Conservation (phyloP, 1,140 invertebrate species). For the Euborellia annulipes region DNA sequence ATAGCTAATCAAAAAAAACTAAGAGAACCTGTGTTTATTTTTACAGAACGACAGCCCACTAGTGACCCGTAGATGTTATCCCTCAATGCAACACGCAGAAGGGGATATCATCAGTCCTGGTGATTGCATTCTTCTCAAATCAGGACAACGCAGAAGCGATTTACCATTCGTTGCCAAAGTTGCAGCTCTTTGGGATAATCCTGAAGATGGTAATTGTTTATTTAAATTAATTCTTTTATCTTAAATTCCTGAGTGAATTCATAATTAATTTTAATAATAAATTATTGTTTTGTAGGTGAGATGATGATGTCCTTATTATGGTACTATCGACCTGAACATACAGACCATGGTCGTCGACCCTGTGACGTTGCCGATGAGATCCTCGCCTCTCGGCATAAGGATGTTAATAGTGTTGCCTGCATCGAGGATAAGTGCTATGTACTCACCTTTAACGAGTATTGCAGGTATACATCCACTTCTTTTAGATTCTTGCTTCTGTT, state of each 20-base stretch:
- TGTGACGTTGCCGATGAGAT: conserved; percentile 77
- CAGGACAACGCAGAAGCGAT: conserved; percentile 65
- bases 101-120: conserved; percentile 70
- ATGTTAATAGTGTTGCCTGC: conserved; percentile 89
- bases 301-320: conserved; percentile 94
- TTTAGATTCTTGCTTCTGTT: no score
- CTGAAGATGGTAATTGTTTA: conserved; percentile 58
- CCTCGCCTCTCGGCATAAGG: conserved; percentile 85
- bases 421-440: conserved; percentile 98
- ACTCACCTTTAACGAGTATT: conserved; percentile 91
- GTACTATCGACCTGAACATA: conserved; percentile 97
- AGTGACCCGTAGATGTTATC: conserved; percentile 63
- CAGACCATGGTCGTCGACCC: conserved; percentile 63
- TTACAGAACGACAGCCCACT: conserved; percentile 64
- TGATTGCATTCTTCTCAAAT: conserved; percentile 80
- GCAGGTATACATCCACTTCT: no score
- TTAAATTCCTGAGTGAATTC: no score
- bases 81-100: conserved; percentile 68
- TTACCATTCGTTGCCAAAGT: conserved; percentile 90
- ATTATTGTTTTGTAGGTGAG: conserved; percentile 47
- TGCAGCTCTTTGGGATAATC: conserved; percentile 84
- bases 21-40: conserved; percentile 1
- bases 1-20: conserved; percentile 4
- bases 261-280: neutral
- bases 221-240: neutral